These are phyloP conservation scores for Eueremaeus valkanovi DNA, from an alignment of 2,888 invertebrate species.

Conservation along the genomic window DNA sequence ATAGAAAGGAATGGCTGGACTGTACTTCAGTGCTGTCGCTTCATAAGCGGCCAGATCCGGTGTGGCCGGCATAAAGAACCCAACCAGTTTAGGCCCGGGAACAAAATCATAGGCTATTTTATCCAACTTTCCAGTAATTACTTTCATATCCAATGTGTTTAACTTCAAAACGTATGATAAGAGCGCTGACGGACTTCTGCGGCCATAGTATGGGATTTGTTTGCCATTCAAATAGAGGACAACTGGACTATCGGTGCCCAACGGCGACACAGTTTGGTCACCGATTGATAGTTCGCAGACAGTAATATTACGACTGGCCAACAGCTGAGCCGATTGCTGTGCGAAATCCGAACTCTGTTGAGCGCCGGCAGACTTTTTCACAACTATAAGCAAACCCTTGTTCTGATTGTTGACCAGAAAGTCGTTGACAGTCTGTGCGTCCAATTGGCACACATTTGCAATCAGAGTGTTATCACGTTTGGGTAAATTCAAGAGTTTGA, in stretches of 20 bases:
- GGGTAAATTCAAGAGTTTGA: constrained; percentile 19
- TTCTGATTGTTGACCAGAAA: neutral
- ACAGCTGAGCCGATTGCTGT: neutral
- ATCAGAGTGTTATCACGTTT: neutral
- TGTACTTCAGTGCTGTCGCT: constrained; percentile 42
- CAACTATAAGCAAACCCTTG: neutral
- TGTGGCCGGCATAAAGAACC: constrained; percentile 45
- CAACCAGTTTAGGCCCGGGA: constrained; percentile 43
- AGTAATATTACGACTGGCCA: constrained; percentile 15
- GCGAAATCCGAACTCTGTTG: neutral
- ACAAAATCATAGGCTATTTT: constrained; percentile 45
- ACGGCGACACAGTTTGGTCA: neutral
- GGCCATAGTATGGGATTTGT: constrained; percentile 43
- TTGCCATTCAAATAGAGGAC: constrained; percentile 37
- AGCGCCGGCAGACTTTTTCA: neutral
- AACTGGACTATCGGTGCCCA: neutral
- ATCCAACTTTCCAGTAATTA: constrained; percentile 45
- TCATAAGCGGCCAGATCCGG: constrained; percentile 44
- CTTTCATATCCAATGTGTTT: constrained; percentile 42
- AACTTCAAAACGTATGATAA: constrained; percentile 42
- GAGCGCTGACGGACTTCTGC: constrained; percentile 42
- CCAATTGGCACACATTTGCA: neutral
- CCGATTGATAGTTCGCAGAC: neutral
- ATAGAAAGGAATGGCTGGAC: constrained; percentile 44
- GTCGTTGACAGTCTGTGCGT: neutral